Percentiles rank a stretch among this genome's conserved stretches.
phyloP scores from a whole-genome alignment of 2,888 invertebrate genomes.

The Rhagonycha fulva region DNA sequence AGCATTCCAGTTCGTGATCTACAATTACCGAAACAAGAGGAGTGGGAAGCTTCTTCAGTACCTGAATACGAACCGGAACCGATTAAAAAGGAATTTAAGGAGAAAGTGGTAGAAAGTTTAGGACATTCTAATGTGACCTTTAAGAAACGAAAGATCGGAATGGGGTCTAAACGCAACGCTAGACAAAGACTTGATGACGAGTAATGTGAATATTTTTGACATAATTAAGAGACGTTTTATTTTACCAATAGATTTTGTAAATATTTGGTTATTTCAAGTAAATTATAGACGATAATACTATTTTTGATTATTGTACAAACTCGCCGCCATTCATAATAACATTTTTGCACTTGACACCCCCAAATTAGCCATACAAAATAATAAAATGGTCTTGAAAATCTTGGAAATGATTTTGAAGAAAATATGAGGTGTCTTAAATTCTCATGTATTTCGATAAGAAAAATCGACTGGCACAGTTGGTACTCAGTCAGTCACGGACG shows the following conservation, averaged over 20 bases:
- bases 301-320: not conserved
- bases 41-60: conserved; percentile 43
- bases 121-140: conserved; percentile 58
- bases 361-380: no score
- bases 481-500: no score
- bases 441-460: no score
- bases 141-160: conserved; percentile 70
- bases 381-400: no score
- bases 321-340: no score
- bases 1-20: conserved; percentile 62
- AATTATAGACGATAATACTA: not conserved
- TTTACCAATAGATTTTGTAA: not conserved
- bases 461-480: no score
- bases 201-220: conserved; percentile 49
- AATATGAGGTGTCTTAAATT: no score
- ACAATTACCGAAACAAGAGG: conserved; percentile 65
- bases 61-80: conserved; percentile 58
- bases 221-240: not conserved
- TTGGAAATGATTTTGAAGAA: no score
- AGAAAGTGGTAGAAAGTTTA: conserved; percentile 63
- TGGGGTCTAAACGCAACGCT: conserved; percentile 62
- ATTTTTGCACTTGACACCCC: no score
- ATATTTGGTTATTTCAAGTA: not conserved
- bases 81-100: conserved; percentile 61
- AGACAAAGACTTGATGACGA: conserved; percentile 69